Conservation (phyloP, 2,797 vertebrate species). For the Enteromius anoplus region DNA sequence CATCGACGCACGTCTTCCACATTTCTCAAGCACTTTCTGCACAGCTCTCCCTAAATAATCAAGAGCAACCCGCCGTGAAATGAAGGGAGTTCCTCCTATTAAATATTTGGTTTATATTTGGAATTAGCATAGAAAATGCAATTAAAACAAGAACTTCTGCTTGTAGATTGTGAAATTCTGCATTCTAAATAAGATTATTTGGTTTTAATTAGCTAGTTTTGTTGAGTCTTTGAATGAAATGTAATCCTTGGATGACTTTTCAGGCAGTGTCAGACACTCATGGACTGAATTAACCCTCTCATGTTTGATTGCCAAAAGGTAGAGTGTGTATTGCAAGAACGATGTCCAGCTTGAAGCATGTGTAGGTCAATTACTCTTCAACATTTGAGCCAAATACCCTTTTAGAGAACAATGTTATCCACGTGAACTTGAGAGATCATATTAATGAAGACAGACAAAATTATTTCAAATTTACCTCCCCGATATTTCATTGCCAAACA, state of each 20-base stretch:
- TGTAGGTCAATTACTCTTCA: slow-evolving; percentile 15
- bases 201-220: slow-evolving; percentile 73
- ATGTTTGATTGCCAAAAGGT: slow-evolving; percentile 21
- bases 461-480: neutral
- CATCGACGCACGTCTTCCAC: slow-evolving; percentile 60
- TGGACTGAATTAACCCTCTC: slow-evolving; percentile 20
- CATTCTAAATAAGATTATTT: slow-evolving; percentile 68
- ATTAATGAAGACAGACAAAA: neutral
- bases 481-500: neutral
- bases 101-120: slow-evolving; percentile 94
- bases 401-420: slow-evolving; percentile 23
- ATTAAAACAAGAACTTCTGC: slow-evolving; percentile 85
- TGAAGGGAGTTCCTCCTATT: slow-evolving; percentile 88
- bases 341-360: neutral
- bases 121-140: slow-evolving; percentile 95
- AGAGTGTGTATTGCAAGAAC: neutral
- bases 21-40: slow-evolving; percentile 67
- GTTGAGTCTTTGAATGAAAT: slow-evolving; percentile 70
- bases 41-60: slow-evolving; percentile 79
- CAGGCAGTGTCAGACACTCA: slow-evolving; percentile 32
- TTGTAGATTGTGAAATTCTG: slow-evolving; percentile 67
- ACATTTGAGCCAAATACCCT: slow-evolving; percentile 12
- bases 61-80: slow-evolving; percentile 86
- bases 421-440: slow-evolving; percentile 10
- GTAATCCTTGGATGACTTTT: slow-evolving; percentile 65